A percentile compares a stretch with the other conserved stretches of the same genome.
These are phyloP conservation scores for Trachops cirrhosus DNA, from an alignment of 2,797 vertebrate species.

Conservation along the genomic window DNA sequence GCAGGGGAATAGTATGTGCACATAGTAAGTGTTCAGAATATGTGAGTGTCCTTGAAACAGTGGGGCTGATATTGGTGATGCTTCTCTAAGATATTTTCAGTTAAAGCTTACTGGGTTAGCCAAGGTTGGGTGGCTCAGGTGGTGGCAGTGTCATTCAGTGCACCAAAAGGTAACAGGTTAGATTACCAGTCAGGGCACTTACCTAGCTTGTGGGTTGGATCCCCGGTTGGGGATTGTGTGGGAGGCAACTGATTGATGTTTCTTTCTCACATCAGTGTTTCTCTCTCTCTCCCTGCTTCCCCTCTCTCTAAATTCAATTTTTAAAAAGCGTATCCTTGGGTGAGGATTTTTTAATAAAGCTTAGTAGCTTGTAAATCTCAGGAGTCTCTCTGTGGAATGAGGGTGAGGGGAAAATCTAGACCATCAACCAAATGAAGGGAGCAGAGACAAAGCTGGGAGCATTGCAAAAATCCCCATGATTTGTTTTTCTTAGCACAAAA, in stretches of 20 bases:
- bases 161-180: background rate
- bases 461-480: background rate
- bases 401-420: background rate
- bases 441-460: background rate
- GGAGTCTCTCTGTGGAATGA: background rate
- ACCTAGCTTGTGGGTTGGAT: background rate
- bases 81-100: background rate
- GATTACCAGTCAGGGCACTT: background rate
- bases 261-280: background rate
- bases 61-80: background rate
- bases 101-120: background rate
- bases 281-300: background rate
- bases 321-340: background rate
- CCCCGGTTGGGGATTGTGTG: too few species aligned
- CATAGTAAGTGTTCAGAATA: background rate
- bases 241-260: background rate
- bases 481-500: background rate
- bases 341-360: background rate
- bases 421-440: background rate
- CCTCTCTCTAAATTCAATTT: background rate
- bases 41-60: background rate
- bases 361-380: background rate
- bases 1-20: background rate
- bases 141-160: background rate
- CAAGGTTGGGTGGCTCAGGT: background rate